These are phyloP conservation scores for Tyrannus savana DNA, from an alignment of 2,113 vertebrate species.

Conservation along the genomic window DNA sequence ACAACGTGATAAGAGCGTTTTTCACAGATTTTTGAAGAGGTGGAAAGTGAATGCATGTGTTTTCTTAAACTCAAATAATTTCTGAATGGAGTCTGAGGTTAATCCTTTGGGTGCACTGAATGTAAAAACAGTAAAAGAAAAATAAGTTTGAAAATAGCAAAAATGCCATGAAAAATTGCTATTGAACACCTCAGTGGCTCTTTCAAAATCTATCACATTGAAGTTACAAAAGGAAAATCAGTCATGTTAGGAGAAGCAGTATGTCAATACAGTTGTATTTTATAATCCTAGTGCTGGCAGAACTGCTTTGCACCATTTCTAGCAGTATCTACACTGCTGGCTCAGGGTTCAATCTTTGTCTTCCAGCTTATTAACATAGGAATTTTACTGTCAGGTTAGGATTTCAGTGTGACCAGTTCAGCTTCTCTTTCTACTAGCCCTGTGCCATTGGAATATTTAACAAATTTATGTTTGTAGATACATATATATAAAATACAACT, in stretches of 20 bases:
- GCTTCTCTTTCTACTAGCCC: background rate
- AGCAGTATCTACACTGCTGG: background rate
- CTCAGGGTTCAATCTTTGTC: background rate
- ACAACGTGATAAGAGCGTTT: background rate
- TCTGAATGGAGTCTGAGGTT: background rate
- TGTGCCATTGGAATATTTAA: background rate
- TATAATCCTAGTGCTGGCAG: background rate
- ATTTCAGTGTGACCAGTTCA: background rate
- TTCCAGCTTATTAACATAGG: background rate
- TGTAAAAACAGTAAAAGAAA: background rate
- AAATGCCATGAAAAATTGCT: slow-evolving; percentile 5
- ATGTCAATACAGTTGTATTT: background rate
- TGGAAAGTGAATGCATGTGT: background rate
- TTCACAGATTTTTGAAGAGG: background rate
- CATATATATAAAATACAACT: background rate
- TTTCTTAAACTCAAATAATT: background rate
- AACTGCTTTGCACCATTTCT: background rate
- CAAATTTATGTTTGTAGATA: too few relatives aligned
- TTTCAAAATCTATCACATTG: background rate
- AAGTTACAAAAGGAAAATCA: slow-evolving; percentile 20
- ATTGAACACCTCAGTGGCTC: slow-evolving; percentile 12
- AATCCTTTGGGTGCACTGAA: background rate
- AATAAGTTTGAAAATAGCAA: slow-evolving; percentile 17
- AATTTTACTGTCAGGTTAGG: background rate
- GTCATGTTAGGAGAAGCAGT: background rate